Base-by-base conservation (phyloP, 2,888 invertebrate species). In the Galerucella calmariensis region DNA sequence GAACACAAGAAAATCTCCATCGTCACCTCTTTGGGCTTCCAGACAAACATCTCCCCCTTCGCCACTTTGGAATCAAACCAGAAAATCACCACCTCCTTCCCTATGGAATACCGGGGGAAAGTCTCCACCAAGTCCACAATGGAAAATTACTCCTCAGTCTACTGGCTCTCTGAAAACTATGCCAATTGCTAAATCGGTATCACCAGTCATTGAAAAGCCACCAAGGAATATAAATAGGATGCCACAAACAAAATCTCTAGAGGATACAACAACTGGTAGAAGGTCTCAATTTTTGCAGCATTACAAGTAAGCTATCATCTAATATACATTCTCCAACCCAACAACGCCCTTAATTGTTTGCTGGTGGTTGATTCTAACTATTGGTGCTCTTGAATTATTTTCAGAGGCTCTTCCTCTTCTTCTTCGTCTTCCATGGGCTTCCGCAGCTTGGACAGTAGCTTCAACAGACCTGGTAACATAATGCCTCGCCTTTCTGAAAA, bases 401-500 rank as follows among this genome's bases (percentile, higher is more conserved):
- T 14, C 75, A 86, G 88, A 6, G 89, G 89, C 75, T 89, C 89
- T 0, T 89, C 90, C 0, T 90, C 90, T 1, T 90, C 90, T 0
- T 90, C 90, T 0, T 89, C 89, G 0, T 89, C 89, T 1, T 90
- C 90, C 10, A 90, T 92, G 84, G 91, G 92, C 8, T 92, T 92
- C 82, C 87, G 92, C 63, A 92, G 92, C 81, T 88, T 92, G 76
- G 92, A 92, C 78, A 90, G 91, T 78, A 88, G 89, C 84, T 84
- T 87, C n/a, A 86, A 85, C 70, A 81, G 87, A 53, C 83, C 85
- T 2, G 75, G 75, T 46, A 77, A 73, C 53, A 83, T 84, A 8
- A 88, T 88, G 88, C 88, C 88, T 0, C 84, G 88, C 53, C 81
- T 89, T 6, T 88, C 89, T 0, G 91, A 91, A 81, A 89, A 89